phyloP scores from a whole-genome alignment of 1,140 invertebrate species.

The Sitobion miscanthi region DNA sequence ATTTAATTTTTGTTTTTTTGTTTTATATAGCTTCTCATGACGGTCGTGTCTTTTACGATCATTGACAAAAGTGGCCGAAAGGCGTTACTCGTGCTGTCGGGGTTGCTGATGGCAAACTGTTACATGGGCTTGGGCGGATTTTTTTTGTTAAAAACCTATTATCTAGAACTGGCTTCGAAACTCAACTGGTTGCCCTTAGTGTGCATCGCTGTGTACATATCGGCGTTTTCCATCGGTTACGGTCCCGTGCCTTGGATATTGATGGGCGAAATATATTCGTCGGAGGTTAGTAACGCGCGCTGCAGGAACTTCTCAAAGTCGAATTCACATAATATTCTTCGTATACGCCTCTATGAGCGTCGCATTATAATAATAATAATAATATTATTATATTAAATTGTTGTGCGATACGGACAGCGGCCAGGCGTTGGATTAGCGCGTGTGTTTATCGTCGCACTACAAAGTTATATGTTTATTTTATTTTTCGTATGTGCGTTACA shows the following conservation, averaged over 20 bases:
- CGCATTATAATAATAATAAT: too few species aligned
- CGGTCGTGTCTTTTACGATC: constrained; percentile 71
- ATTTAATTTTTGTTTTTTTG: not conserved
- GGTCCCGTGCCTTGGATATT: constrained; percentile 69
- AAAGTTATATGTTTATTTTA: not conserved
- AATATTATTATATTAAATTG: too few species aligned
- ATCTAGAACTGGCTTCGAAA: constrained; percentile 59
- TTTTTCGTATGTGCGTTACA: too few species aligned
- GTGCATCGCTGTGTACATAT: constrained; percentile 66
- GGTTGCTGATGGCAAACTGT: constrained; percentile 70
- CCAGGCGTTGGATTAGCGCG: not conserved
- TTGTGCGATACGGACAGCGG: not conserved
- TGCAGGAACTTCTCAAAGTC: not conserved
- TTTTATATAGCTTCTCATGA: constrained; percentile 59
- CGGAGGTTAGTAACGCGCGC: constrained; percentile 59
- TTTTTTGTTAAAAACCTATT: constrained; percentile 66
- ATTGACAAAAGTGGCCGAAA: constrained; percentile 80
- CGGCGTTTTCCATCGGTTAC: constrained; percentile 65
- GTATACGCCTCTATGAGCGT: not conserved
- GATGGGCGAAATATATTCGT: constrained; percentile 70
- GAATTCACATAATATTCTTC: not conserved
- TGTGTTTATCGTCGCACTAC: too few species aligned
- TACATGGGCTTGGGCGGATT: constrained; percentile 71
- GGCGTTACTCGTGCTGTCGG: constrained; percentile 71
- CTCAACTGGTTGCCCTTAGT: constrained; percentile 66